Base-by-base conservation (phyloP, 2,113 vertebrate species). In the Aldabrachelys gigantea region DNA sequence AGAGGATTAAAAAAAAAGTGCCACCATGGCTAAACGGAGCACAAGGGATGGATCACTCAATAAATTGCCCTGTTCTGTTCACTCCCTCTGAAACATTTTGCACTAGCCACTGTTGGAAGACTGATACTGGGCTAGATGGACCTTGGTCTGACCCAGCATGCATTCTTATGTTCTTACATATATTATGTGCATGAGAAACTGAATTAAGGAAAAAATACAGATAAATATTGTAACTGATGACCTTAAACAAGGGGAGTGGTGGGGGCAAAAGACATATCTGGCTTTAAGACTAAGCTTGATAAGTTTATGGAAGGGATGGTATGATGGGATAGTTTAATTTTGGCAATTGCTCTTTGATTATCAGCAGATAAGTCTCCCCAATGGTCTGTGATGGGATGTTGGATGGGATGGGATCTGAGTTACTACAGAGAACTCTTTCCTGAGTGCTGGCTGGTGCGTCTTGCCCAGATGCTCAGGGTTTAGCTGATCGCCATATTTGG, bases 111-210 rank as follows among this genome's bases (percentile, higher is more conserved):
- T 9, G 17, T 69, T 4, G 35, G 16, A n/a, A n/a, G 35, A n/a
- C 35, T n/a, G 35, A 69, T 69, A 69, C 35, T n/a, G 35, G 7
- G 8, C 62, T 69, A 69, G 35, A n/a, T 16, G 35, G 62, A 69
- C 8, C 31, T n/a, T 17, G 62, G 4, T 69, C 62, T 69, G 62
- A 69, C 35, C 62, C 8, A 69, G 35, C 8, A 69, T 69, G 35
- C 62, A 5, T n/a, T 69, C 35, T 69, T n/a, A 69, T n/a, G 35
- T n/a, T n/a, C 35, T 69, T 69, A 31, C 1, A 0, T 25, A 1
- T 6, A 90, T 44, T 83, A 49, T 1, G 1, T 9, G 10, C 1
- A 38, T n/a, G 14, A 69, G 54, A 89, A 97, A 80, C 0, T n/a
- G 3, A 89, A 62, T 35, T 82, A 76, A 5, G 59, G 53, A 87